These are phyloP conservation scores for Aphidius gifuensis DNA, from an alignment of 1,140 invertebrate species.

Conservation along the genomic window DNA sequence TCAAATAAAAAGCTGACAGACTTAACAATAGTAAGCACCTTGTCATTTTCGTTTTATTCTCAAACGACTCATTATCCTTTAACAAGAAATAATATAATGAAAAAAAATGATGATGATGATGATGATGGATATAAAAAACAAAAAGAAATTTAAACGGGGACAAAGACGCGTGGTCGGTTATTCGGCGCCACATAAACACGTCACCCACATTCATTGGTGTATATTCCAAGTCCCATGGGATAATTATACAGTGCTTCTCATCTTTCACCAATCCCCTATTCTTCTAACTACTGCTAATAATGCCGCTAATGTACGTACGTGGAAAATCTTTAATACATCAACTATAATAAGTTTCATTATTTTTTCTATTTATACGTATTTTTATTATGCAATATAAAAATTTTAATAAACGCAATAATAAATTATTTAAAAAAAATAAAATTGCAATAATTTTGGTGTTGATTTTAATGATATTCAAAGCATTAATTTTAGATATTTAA, in stretches of 20 bases:
- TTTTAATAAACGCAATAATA: neutral
- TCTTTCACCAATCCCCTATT: conserved; percentile 32
- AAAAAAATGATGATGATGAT: too few species aligned
- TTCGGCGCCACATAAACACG: conserved; percentile 38
- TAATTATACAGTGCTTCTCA: conserved; percentile 45
- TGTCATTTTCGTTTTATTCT: too few species aligned
- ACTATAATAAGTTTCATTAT: neutral
- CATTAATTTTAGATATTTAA: too few species aligned
- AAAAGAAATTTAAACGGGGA: neutral
- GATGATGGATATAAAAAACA: neutral
- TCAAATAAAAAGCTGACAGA: too few species aligned
- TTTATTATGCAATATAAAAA: neutral
- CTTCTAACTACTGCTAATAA: conserved; percentile 49
- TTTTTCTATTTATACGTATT: neutral
- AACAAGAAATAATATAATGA: too few species aligned
- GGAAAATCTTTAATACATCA: conserved; percentile 30
- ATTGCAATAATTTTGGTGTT: neutral
- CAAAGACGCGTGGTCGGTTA: conserved; percentile 1
- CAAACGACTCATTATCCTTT: too few species aligned
- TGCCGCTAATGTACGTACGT: conserved; percentile 45
- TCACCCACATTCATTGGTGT: conserved; percentile 22
- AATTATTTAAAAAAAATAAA: neutral
- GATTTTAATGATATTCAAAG: too few species aligned
- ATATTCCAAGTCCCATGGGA: conserved; percentile 21
- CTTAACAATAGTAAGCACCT: too few species aligned